Evolutionary conservation across 2,113 vertebrate species (phyloP).

Genomic region (Scalopus aquaticus): DNA sequence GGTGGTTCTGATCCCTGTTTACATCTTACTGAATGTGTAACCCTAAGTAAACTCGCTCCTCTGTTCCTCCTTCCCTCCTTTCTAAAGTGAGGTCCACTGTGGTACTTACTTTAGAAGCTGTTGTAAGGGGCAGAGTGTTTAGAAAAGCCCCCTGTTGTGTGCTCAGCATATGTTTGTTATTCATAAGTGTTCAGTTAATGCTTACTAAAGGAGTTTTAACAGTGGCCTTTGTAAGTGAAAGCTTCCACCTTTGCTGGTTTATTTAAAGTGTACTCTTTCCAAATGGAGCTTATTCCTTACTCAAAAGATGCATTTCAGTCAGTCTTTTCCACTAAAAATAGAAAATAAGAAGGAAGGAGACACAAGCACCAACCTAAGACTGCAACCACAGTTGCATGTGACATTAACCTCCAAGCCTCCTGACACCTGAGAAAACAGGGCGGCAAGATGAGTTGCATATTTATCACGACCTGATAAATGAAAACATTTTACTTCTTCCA

Average conservation of each 20-base stretch:
- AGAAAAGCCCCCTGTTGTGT: not conserved
- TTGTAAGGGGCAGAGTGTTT: not conserved
- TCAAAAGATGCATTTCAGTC: not conserved
- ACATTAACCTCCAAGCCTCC: not conserved
- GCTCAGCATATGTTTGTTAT: not conserved
- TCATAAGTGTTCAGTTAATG: not conserved
- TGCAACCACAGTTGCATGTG: rapidly evolving
- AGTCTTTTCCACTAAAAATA: not conserved
- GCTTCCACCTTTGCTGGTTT: slow-evolving; percentile 14
- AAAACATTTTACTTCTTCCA: not conserved
- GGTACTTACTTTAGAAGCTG: not conserved
- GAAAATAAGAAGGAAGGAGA: not conserved
- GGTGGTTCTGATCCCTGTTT: not conserved
- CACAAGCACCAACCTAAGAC: not conserved
- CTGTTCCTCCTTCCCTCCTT: not conserved
- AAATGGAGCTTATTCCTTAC: not conserved
- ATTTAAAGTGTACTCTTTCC: not conserved
- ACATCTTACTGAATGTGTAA: not conserved
- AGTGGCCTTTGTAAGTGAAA: not conserved
- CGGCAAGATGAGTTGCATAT: not conserved
- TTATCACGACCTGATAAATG: not conserved
- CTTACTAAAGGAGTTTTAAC: not conserved
- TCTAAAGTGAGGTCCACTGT: not conserved
- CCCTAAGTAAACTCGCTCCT: not conserved
- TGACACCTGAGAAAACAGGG: not conserved